These are phyloP conservation scores for Helogale parvula DNA, from an alignment of 2,113 vertebrate genomes.

Conservation along the genomic window DNA sequence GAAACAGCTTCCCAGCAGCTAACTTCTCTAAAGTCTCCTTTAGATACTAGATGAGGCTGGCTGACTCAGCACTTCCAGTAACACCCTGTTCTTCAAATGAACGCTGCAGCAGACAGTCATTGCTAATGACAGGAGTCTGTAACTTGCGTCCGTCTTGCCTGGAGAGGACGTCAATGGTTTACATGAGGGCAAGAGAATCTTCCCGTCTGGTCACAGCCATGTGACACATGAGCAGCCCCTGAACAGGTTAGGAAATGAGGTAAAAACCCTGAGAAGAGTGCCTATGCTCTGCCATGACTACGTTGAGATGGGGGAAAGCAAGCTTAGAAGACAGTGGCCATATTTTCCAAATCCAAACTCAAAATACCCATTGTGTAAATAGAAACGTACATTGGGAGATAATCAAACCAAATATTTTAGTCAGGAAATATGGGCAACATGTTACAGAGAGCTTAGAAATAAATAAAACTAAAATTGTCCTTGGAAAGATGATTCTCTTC, in stretches of 20 bases:
- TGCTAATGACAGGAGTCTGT: neutral
- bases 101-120: neutral
- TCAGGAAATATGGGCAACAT: neutral
- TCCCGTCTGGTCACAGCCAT: neutral
- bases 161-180: neutral
- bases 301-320: neutral
- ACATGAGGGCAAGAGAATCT: neutral
- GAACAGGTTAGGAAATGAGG: neutral
- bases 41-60: slow-evolving; percentile 36
- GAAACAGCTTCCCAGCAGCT: slow-evolving; percentile 61
- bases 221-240: neutral
- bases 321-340: neutral
- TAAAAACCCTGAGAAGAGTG: neutral
- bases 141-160: neutral
- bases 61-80: slow-evolving; percentile 26
- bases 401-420: neutral
- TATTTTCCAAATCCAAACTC: neutral
- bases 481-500: slow-evolving; percentile 26
- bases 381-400: neutral
- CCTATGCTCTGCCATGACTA: too few relatives aligned
- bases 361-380: neutral
- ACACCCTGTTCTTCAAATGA: slow-evolving; percentile 53
- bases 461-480: neutral
- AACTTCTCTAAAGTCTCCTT: slow-evolving; percentile 23
- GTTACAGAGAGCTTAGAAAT: neutral